Evolutionary conservation across 2,113 vertebrate species (phyloP), one percentile per base, ranked within the genome.

Genomic region (Garra rufa): DNA sequence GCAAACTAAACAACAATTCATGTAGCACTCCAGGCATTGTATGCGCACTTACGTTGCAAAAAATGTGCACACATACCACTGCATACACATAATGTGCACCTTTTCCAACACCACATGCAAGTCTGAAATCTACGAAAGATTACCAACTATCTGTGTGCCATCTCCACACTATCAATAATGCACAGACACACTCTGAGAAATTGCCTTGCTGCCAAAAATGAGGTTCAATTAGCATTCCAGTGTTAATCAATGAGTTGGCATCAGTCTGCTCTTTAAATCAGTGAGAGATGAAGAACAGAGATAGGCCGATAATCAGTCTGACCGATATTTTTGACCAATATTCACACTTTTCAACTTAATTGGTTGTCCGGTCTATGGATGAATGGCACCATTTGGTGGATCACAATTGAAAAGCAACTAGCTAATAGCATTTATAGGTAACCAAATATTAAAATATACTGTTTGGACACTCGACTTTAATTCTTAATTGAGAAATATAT

Each of bases 141-240:
- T 14, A 46, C 44, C 4, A 63, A 28, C 34, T 61, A 63, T 14
- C 11, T 24, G 8, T 44, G 34, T 43, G 2, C 21, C 1, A 24
- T 44, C 38, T 24, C 63, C 61, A n/a, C 67, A 43, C 67, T 80
- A 69, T 80, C 65, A 63, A 88, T 87, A 84, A 88, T 91, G 88
- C 89, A 86, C 76, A 81, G 73, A 81, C 89, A 89, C 67, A 88
- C 85, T 91, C 89, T 90, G 84, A 89, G 92, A 93, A 94, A 91
- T 94, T 93, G 91, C 91, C 89, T 91, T 85, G 86, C 86, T 84
- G 92, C 91, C 92, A 93, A 87, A 87, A 90, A 90, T 81, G 76
- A 50, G 61, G 82, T 57, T 85, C 84, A 85, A 94, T 93, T 92
- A 92, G 91, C 90, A 92, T 93, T 89, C 88, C 55, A 74, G 81